Conservation (phyloP, 2,888 invertebrate species). For the Rhimphoctona megacephalus region DNA sequence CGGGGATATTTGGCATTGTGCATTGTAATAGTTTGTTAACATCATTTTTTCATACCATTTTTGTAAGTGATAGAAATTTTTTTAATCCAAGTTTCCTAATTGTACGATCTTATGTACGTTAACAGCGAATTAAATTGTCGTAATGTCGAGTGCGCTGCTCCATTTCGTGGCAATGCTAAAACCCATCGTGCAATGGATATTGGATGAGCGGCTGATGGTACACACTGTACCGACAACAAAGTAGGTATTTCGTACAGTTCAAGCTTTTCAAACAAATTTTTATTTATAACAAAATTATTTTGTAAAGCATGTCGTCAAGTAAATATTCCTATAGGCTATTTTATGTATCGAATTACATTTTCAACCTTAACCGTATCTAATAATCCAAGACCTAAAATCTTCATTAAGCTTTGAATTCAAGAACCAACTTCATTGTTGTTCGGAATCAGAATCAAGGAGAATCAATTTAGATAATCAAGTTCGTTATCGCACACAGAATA, state of each 20-base stretch:
- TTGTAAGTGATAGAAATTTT: not conserved
- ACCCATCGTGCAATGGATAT: conserved; percentile 30
- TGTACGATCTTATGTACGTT: not conserved
- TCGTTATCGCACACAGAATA: not conserved
- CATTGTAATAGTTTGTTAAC: not conserved
- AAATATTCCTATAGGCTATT: not conserved
- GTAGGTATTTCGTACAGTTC: conserved; percentile 53
- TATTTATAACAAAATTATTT: not conserved
- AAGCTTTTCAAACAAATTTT: conserved; percentile 3
- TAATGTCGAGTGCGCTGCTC: not conserved
- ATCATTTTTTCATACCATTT: not conserved
- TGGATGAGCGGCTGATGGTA: conserved; percentile 48
- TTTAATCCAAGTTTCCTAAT: not conserved
- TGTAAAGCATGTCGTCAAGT: not conserved
- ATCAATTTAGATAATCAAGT: not conserved
- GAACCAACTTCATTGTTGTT: not conserved
- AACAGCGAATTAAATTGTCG: not conserved
- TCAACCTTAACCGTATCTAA: not conserved
- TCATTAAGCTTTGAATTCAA: not conserved
- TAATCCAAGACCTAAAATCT: not conserved
- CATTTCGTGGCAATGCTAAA: not conserved
- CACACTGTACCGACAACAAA: not conserved
- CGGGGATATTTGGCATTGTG: not conserved
- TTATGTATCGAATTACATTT: not conserved
- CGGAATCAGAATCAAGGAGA: no score